A percentile compares a stretch with the other conserved stretches of the same genome.
These are phyloP conservation scores for Catostylus mosaicus DNA, from an alignment of 30 jellyfish, hydroid and myxozoan species.

Conservation along the genomic window DNA sequence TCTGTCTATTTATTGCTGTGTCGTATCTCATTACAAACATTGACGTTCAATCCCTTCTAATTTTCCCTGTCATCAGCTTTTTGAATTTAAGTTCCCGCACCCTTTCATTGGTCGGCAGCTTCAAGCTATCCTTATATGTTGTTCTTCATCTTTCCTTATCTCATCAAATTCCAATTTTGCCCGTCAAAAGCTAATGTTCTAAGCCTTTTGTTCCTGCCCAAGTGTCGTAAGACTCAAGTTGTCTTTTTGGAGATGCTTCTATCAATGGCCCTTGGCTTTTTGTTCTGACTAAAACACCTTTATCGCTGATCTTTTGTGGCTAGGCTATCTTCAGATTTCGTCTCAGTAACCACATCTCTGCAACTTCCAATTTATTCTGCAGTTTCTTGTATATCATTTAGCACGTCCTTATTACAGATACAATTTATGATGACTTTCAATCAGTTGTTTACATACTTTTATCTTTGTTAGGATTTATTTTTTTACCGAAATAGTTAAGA, in stretches of 20 bases:
- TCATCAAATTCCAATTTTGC: not conserved
- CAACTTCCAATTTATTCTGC: not conserved
- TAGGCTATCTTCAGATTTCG: conserved; percentile 7
- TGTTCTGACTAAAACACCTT: not conserved
- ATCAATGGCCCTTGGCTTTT: not conserved
- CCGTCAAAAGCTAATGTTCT: conserved; percentile 1
- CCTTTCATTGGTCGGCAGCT: not conserved
- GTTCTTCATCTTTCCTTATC: not conserved
- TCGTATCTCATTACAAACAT: conserved; percentile 33
- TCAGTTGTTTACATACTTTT: too few species aligned
- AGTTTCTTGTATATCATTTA: too few species aligned
- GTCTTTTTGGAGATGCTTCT: not conserved
- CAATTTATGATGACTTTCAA: too few species aligned
- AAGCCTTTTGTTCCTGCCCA: not conserved
- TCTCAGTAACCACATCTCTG: conserved; percentile 29
- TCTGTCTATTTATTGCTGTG: too few species aligned
- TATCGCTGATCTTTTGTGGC: conserved; percentile 14
- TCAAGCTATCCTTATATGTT: not conserved
- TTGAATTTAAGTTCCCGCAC: not conserved
- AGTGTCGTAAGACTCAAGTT: not conserved
- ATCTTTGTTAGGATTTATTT: too few species aligned
- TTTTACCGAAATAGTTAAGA: too few species aligned
- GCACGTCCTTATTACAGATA: too few species aligned
- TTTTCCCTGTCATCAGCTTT: conserved; percentile 23
- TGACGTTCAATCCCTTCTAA: conserved; percentile 7